These are phyloP conservation scores for Eilema caniola DNA, from an alignment of 2,888 invertebrate genomes.

Conservation along the genomic window DNA sequence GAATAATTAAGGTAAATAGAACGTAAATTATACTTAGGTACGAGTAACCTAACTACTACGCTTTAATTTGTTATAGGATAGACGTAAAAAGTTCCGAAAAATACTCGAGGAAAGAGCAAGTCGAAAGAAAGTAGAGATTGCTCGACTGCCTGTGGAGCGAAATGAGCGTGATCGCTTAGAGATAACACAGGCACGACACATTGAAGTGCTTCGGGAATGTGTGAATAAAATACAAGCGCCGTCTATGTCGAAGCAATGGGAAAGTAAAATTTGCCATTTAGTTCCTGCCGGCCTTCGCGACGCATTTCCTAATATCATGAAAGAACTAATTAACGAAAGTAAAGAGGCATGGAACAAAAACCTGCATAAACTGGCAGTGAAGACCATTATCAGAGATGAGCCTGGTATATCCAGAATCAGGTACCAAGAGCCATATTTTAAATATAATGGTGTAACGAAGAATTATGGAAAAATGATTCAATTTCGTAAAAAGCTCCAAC, in stretches of 20 bases:
- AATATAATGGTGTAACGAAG: slow-evolving; percentile 88
- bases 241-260: slow-evolving; percentile 88
- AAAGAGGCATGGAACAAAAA: slow-evolving; percentile 87
- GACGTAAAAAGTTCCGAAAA: slow-evolving; percentile 74
- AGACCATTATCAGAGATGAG: slow-evolving; percentile 87
- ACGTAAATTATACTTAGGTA: too few species aligned
- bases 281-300: slow-evolving; percentile 85
- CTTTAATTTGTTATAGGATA: slow-evolving; percentile 71
- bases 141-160: slow-evolving; percentile 63
- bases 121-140: slow-evolving; percentile 70
- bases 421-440: slow-evolving; percentile 84
- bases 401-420: slow-evolving; percentile 84
- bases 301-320: slow-evolving; percentile 85
- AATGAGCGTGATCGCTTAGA: slow-evolving; percentile 80
- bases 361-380: slow-evolving; percentile 89
- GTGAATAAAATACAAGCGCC: slow-evolving; percentile 87
- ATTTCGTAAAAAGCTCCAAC: slow-evolving; percentile 85
- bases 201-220: slow-evolving; percentile 84
- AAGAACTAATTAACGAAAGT: slow-evolving; percentile 85
- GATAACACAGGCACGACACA: slow-evolving; percentile 82
- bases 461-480: slow-evolving; percentile 86
- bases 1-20: too few species aligned
- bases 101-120: slow-evolving; percentile 77
- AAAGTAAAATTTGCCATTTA: slow-evolving; percentile 87
- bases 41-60: too few species aligned